Conservation (phyloP, 2,113 vertebrate species). For the Callaeas wilsoni region DNA sequence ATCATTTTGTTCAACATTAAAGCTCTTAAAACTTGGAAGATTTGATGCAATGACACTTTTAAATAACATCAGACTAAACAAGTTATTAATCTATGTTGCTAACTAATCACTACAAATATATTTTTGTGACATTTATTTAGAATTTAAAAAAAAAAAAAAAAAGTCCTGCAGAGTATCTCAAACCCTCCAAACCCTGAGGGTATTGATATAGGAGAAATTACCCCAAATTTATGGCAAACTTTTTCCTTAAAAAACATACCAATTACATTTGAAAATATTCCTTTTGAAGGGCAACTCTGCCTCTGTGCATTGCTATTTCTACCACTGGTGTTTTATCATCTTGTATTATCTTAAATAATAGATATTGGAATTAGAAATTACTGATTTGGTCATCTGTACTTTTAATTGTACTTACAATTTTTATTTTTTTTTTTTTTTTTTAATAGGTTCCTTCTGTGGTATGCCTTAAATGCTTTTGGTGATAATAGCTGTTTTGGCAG, state of each 20-base stretch:
- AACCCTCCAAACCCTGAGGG: background rate
- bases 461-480: background rate
- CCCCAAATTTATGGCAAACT: background rate
- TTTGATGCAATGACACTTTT: constrained; percentile 7
- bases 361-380: background rate
- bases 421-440: background rate
- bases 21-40: background rate
- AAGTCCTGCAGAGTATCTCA: background rate
- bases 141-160: background rate
- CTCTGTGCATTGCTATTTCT: background rate
- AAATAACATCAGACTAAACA: background rate
- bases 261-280: background rate
- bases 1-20: constrained; percentile 43
- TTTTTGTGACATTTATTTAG: background rate
- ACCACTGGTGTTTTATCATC: background rate
- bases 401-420: background rate
- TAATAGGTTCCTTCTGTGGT: background rate
- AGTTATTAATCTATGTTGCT: background rate
- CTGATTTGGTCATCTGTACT: background rate
- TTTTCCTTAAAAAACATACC: background rate
- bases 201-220: background rate
- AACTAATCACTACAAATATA: background rate
- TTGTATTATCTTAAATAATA: background rate
- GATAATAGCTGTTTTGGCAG: background rate
- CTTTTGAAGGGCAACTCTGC: background rate